These are phyloP conservation scores for Oreocharis arfaki DNA, from an alignment of 2,113 vertebrate genomes.

Conservation along the genomic window DNA sequence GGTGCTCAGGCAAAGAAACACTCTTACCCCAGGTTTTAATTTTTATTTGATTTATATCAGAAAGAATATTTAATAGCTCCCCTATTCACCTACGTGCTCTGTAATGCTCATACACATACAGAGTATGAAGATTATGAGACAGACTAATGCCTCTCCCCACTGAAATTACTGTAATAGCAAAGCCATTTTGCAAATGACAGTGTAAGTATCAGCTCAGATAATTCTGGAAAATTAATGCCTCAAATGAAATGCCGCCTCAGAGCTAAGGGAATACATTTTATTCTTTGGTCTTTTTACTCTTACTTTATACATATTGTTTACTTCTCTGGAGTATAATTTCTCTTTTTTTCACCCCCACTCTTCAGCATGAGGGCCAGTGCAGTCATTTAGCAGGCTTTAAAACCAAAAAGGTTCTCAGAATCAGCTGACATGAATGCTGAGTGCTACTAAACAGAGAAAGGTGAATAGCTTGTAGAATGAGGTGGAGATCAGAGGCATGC, in stretches of 20 bases:
- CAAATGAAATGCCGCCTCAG: constrained; percentile 62
- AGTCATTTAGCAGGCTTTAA: not conserved
- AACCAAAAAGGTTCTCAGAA: not conserved
- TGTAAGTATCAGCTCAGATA: constrained; percentile 53
- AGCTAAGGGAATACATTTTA: constrained; percentile 26
- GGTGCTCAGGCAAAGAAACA: constrained; percentile 1
- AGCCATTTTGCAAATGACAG: constrained; percentile 65
- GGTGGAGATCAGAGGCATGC: not conserved
- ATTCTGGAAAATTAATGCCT: constrained; percentile 63
- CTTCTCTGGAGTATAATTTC: not conserved
- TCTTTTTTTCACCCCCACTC: not conserved
- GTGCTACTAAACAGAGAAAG: not conserved
- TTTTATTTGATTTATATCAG: constrained; percentile 43
- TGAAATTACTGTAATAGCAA: constrained; percentile 66
- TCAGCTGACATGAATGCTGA: not conserved
- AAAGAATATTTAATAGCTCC: constrained; percentile 39
- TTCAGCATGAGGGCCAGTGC: not conserved
- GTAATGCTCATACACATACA: not conserved
- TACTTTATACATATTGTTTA: not conserved
- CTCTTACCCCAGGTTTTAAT: constrained; percentile 32
- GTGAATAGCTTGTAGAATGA: not conserved
- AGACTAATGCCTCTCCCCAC: constrained; percentile 58
- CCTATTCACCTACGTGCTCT: constrained; percentile 22
- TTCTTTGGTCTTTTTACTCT: constrained; percentile 46
- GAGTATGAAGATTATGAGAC: constrained; percentile 31